Base-by-base conservation (phyloP, 2,113 vertebrate genomes). In the Mormyrus lacerda region DNA sequence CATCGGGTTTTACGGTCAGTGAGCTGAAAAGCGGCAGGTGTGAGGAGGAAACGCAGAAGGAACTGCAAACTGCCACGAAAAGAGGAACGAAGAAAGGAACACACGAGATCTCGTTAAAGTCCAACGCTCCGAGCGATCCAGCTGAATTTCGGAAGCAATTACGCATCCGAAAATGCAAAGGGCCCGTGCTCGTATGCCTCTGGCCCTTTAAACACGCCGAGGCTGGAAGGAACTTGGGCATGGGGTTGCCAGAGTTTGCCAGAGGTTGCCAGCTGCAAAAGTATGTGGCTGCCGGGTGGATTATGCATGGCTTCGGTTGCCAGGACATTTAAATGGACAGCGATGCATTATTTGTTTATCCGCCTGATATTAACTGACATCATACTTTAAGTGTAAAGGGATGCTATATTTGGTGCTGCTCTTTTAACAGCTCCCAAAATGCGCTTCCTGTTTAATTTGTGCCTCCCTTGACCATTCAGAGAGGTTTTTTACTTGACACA, bases 31-130 rank as follows among this genome's bases (percentile, higher is more conserved):
- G 45, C 69, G 50, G 73, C 88, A 89, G 88, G 88, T 89, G 73
- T 11, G 31, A 35, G 47, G 39, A 89, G 47, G 5, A 83, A 83
- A 55, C 35, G 47, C 4, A 21, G 45, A 31, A 50, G 13, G 53
- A 44, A 17, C 48, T 55, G 15, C 13, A 50, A 44, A 17, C 48
- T 55, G 15, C 13, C 15, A 2, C 39, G 45, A 85, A 24, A 35
- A 27, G 27, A 19, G 48, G 8, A 35, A 44, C 24, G 31, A 53
- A 17, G 48, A 47, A 76, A 31, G n/a, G 27, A 83, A 82, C 88
- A 89, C 27, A 35, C 42, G 50, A 83, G 76, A 58, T 55, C 88
- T 89, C 76, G 84, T 84, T 84, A 47, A 83, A 83, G 88, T 89
- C 45, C 69, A 42, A 55, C 19, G 76, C 39, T 42, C 17, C 10